Base-by-base conservation (phyloP, 2,797 vertebrate genomes). In the Lindbergichthys nudifrons region DNA sequence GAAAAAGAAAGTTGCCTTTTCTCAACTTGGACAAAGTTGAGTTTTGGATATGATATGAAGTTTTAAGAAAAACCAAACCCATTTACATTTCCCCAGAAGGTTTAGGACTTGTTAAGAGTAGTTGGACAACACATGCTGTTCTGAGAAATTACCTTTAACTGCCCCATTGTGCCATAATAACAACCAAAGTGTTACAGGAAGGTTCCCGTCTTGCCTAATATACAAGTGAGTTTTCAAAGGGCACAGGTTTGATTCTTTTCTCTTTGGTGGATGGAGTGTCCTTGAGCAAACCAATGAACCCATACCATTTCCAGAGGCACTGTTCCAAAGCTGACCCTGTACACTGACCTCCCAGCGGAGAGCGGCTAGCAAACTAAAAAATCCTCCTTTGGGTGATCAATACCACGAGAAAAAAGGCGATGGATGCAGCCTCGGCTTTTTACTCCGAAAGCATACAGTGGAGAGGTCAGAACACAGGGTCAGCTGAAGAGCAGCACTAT, bases 391-490 rank as follows among this genome's bases (percentile, higher is more conserved):
- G 74, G 79, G 74, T 81, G 88, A 90, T 89, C 87, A 79, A 89
- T 90, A 88, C 53, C 3, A 1, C 19, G 39, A 59, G 42, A 46
- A 42, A 71, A 63, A 56, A 65, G 47, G 41, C 39, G 7, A 74
- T 57, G 62, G 70, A 77, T 75, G 66, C 75, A 76, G 56, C 70
- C 70, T 79, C 36, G 10, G 77, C 68, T 75, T 14, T 48, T 68
- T 7, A 77, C 62, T 80, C 73, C 77, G 64, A 51, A 65, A 41
- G 74, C 61, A 60, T 47, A 36, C 32, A 36, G 32, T 36, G 19
- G 39, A 16, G 70, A 89, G 89, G 88, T 89, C 88, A 86, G 84
- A 80, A 81, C 84, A 83, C 73, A 18, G 74, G 90, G 90, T 90
- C 88, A 88, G 64, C 39, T 12, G 15, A 15, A 59, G 60, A 79